phyloP scores from a whole-genome alignment of 2,113 vertebrate genomes.

The Ciconia maguari region DNA sequence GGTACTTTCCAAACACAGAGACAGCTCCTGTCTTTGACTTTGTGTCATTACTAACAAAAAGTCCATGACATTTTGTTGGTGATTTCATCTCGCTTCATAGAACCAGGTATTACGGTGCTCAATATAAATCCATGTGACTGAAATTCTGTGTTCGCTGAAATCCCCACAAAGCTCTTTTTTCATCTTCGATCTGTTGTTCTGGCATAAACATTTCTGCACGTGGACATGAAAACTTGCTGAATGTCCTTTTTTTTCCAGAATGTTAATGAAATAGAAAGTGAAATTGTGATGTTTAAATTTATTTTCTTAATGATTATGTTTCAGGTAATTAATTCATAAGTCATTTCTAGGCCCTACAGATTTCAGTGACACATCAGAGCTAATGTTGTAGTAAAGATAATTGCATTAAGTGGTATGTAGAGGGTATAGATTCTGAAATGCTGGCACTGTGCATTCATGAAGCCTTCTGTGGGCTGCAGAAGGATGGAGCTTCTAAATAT shows the following conservation, averaged over 20 bases:
- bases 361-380: background rate
- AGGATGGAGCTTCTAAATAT: background rate
- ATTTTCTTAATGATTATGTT: background rate
- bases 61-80: background rate
- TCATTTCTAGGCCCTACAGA: background rate
- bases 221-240: background rate
- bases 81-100: background rate
- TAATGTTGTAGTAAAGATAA: background rate
- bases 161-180: background rate
- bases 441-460: background rate
- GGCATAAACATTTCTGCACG: background rate
- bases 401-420: background rate
- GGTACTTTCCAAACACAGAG: background rate
- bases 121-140: background rate
- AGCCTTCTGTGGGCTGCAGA: background rate
- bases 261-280: background rate
- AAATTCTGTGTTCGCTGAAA: background rate
- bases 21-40: background rate
- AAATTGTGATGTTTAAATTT: background rate
- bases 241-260: background rate
- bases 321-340: background rate
- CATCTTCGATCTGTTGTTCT: background rate
- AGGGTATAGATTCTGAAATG: background rate
- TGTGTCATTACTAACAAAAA: background rate
- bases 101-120: background rate